Base-by-base conservation (phyloP, 2,888 invertebrate species). In the Oscheius sp. region DNA sequence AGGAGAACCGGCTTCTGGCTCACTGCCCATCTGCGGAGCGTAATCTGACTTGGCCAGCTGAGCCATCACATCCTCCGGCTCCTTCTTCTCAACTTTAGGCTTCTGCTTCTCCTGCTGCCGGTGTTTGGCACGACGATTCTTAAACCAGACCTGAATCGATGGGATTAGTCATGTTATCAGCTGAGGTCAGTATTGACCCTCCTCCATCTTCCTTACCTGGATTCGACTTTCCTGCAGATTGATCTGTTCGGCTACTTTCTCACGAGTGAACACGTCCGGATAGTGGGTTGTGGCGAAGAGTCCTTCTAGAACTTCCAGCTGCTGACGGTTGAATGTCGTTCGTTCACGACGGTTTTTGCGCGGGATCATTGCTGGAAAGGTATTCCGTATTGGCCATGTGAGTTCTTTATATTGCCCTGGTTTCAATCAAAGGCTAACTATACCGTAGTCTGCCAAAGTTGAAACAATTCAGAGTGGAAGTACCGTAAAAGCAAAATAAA, bases 61-160 rank as follows among this genome's bases (percentile, higher is more conserved):
- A 32, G n/a, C 11, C 32, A 37, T 33, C 29, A 29, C 37, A 21
- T 76, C 51, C 37, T 72, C 60, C 47, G 51, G 60, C 11, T 70
- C 73, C 32, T 62, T 74, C 11, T 76, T 74, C 32, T 78, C 77
- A 2, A 60, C 37, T 53, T 81, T 84, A 50, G 83, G 81, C 70
- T 83, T 86, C 74, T 87, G 87, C 63, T 86, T 87, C 68, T 87
- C 86, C 55, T 87, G 87, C 62, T 85, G 86, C 29, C 87, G 79
- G 53, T 84, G 83, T 70, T 87, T 87, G 0, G 87, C 87, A 7
- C 87, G 80, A 7, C 87, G 83, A 76, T 87, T 87, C 74, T 87
- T 87, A 83, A 87, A 87, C 87, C 87, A 87, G 2, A 87, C 86
- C 87, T 87, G 35, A 68, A 84, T 74, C 7, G 29, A 62, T 62